Percentiles rank a stretch among this genome's conserved stretches.
These are phyloP conservation scores for Platanista minor DNA, from an alignment of 2,113 vertebrate species.

Conservation along the genomic window DNA sequence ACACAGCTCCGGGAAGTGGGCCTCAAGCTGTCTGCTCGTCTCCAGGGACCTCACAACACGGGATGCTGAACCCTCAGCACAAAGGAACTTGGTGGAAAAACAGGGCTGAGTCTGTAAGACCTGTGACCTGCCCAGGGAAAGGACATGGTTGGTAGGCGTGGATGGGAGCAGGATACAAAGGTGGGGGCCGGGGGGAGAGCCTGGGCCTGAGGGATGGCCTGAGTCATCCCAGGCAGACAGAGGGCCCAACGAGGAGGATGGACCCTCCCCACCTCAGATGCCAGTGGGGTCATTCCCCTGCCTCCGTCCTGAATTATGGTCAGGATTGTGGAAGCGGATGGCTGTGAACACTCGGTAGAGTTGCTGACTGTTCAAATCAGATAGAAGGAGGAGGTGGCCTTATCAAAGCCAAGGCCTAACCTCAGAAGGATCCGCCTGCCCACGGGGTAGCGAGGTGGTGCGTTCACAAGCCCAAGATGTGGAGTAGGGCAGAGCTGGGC, in stretches of 20 bases:
- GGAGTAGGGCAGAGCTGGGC: neutral
- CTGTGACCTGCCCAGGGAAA: neutral
- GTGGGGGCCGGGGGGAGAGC: neutral
- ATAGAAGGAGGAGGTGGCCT: neutral
- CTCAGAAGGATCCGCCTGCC: neutral
- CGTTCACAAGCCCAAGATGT: neutral
- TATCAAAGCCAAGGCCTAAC: neutral
- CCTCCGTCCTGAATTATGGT: neutral
- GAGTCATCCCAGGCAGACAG: neutral
- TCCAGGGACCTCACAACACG: neutral
- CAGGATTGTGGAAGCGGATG: neutral
- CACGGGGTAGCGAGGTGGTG: accelerated
- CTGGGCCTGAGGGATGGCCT: neutral
- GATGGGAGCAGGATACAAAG: neutral
- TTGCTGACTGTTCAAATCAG: neutral
- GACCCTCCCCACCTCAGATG: too few species aligned
- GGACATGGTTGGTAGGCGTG: neutral
- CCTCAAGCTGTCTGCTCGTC: neutral
- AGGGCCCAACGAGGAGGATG: neutral
- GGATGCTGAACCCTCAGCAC: neutral
- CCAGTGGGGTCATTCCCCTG: neutral
- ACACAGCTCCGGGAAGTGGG: neutral
- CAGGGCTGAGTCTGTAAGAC: neutral
- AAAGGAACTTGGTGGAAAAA: neutral
- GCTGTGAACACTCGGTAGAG: neutral